phyloP scores from a whole-genome alignment of 2,113 vertebrate genomes.

The Salvelinus alpinus region DNA sequence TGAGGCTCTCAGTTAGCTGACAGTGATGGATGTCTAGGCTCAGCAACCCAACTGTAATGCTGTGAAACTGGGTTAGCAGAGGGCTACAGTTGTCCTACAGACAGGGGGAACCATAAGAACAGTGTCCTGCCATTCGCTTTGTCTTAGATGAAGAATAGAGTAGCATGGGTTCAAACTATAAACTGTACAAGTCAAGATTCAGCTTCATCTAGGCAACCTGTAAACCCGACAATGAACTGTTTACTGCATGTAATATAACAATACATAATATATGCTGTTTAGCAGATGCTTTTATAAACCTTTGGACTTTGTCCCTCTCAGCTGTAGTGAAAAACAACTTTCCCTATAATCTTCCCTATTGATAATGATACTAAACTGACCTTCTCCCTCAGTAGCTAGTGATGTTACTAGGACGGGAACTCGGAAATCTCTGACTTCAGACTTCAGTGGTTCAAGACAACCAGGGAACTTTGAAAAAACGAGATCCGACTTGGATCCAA shows the following conservation, averaged over 20 bases:
- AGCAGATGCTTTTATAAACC: no score
- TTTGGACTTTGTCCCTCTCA: neutral
- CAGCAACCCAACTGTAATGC: neutral
- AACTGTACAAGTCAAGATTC: conserved; percentile 61
- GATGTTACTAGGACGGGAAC: no score
- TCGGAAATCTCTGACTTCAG: no score
- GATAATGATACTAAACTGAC: no score
- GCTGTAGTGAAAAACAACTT: neutral
- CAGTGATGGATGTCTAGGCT: conserved; percentile 29
- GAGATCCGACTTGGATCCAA: no score
- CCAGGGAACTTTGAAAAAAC: no score
- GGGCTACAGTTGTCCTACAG: no score
- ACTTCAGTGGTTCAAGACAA: no score
- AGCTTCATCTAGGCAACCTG: conserved; percentile 54
- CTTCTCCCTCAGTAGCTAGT: no score
- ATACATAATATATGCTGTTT: no score
- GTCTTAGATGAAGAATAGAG: conserved; percentile 62
- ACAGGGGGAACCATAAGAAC: conserved; percentile 13
- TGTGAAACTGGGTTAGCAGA: no score
- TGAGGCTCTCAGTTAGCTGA: neutral
- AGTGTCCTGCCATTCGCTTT: conserved; percentile 53
- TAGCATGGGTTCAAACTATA: conserved; percentile 57
- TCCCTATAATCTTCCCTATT: neutral
- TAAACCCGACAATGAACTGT: neutral
- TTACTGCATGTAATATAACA: no score